A percentile compares a stretch with the other conserved stretches of the same genome.
Conservation (phyloP, 2,797 vertebrate genomes). For the Corythornis leucogaster region DNA sequence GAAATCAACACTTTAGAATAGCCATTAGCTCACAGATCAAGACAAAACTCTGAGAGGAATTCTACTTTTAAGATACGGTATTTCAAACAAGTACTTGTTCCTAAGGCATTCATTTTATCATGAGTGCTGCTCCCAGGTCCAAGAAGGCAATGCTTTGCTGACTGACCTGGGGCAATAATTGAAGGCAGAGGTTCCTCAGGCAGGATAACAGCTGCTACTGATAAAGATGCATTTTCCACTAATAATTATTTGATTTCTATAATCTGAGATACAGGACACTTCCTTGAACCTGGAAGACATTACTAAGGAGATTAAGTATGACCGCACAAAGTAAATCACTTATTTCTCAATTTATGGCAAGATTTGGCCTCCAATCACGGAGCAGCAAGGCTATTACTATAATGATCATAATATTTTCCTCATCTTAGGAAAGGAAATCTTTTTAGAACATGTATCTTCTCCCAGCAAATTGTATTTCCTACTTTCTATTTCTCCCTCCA, state of each 20-base stretch:
- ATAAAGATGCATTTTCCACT: background rate
- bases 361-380: background rate
- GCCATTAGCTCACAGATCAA: background rate
- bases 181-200: background rate
- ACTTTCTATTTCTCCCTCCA: fast-evolving
- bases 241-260: background rate
- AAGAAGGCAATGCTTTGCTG: background rate
- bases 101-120: background rate
- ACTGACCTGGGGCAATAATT: background rate
- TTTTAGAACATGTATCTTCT: background rate
- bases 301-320: background rate
- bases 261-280: background rate
- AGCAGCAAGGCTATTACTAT: background rate
- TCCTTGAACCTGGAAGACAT: background rate
- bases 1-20: background rate
- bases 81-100: background rate
- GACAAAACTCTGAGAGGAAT: background rate
- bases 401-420: background rate
- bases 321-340: background rate
- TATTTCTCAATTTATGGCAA: background rate
- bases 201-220: background rate
- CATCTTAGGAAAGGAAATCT: background rate
- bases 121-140: background rate
- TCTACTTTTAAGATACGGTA: background rate
- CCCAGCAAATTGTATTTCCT: background rate